Percentiles rank a stretch among this genome's conserved stretches.
Evolutionary conservation across 2,797 vertebrate species (phyloP).

Genomic region (Gastrophryne carolinensis): DNA sequence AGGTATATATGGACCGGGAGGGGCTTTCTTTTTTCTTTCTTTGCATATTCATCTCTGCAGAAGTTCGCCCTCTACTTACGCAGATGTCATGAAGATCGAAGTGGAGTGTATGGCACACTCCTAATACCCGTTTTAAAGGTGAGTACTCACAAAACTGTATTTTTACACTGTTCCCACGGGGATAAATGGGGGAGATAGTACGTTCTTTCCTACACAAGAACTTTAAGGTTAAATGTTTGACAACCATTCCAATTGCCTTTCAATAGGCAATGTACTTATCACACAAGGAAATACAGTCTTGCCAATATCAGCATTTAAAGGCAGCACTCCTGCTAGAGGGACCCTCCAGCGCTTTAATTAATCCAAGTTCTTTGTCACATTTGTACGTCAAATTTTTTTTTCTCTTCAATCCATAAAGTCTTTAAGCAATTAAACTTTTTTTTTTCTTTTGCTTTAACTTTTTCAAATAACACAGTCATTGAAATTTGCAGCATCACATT

Average conservation of each 20-base stretch:
- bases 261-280: constrained; percentile 28
- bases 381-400: constrained; percentile 26
- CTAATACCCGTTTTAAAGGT: too few species aligned
- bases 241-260: neutral
- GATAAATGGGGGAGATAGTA: too few species aligned
- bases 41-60: too few species aligned
- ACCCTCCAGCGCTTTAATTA: constrained; percentile 40
- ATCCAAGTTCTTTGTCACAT: constrained; percentile 35
- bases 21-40: too few species aligned
- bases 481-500: constrained; percentile 5
- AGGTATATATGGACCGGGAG: too few species aligned
- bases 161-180: too few species aligned
- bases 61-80: too few species aligned
- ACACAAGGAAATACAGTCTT: constrained; percentile 25
- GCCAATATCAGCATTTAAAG: constrained; percentile 38
- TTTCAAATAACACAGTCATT: neutral
- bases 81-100: too few species aligned
- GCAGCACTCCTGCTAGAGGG: constrained; percentile 2
- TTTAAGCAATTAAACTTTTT: constrained; percentile 39
- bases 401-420: constrained; percentile 22
- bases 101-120: too few species aligned
- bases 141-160: too few species aligned
- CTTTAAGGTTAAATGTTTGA: constrained; percentile 37
- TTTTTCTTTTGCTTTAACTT: neutral
- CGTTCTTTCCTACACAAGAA: too few species aligned